Evolutionary conservation across 2,797 vertebrate species (phyloP).

Genomic region (Galago senegalensis): DNA sequence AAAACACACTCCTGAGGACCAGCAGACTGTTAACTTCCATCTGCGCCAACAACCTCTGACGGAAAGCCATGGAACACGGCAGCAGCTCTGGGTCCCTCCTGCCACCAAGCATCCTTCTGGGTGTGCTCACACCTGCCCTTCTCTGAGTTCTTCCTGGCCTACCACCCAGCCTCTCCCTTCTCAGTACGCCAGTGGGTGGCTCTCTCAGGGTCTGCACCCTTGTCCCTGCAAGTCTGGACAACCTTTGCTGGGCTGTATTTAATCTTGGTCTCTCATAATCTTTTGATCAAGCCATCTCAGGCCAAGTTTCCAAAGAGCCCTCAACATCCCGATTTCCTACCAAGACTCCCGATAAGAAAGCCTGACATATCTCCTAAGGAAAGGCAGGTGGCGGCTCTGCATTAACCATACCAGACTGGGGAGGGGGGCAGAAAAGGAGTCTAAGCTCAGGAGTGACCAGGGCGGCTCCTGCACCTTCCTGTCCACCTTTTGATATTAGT

Average conservation of each 20-base stretch:
- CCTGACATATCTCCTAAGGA: not conserved
- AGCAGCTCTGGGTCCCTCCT: not conserved
- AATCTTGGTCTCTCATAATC: not conserved
- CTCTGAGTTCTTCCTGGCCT: not conserved
- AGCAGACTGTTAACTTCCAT: not conserved
- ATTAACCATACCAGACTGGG: fast-evolving
- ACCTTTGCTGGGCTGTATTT: fast-evolving
- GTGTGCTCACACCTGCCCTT: no score
- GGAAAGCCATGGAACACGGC: not conserved
- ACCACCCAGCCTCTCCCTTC: not conserved
- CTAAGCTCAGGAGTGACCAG: fast-evolving
- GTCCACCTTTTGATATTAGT: not conserved
- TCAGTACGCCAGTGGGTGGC: fast-evolving
- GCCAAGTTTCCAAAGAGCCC: not conserved
- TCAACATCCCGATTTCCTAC: not conserved
- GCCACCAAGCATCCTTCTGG: fast-evolving
- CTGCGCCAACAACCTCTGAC: fast-evolving
- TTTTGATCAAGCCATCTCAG: not conserved
- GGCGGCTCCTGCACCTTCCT: not conserved
- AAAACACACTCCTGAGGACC: not conserved
- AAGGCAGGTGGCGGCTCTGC: not conserved
- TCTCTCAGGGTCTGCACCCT: not conserved
- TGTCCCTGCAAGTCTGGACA: not conserved
- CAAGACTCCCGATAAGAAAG: not conserved
- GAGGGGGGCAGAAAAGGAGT: not conserved